A percentile compares a stretch with the other conserved stretches of the same genome.
Conservation (phyloP, 2,797 vertebrate genomes). For the Lepus oiostolus region DNA sequence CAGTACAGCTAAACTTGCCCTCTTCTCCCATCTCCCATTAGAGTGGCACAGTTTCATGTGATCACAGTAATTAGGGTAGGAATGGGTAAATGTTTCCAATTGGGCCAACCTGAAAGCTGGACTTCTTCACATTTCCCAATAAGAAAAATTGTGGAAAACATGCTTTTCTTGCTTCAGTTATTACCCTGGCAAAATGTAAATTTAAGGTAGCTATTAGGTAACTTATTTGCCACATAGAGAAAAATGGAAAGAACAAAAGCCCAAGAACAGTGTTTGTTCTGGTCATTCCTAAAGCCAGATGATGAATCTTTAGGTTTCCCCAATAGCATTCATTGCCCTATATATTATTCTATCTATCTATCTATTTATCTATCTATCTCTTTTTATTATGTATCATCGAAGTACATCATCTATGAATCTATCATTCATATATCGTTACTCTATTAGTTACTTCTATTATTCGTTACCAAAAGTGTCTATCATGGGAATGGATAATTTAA, state of each 20-base stretch:
- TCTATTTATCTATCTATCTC: neutral
- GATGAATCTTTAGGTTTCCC: neutral
- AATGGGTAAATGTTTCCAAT: neutral
- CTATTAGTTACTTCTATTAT: neutral
- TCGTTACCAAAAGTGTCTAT: neutral
- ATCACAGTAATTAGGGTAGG: neutral
- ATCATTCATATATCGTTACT: neutral
- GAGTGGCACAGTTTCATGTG: neutral
- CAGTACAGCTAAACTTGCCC: neutral
- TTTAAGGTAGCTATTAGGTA: neutral
- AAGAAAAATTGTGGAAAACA: neutral
- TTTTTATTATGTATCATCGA: too few relatives aligned
- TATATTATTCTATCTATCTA: neutral
- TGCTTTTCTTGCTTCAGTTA: neutral
- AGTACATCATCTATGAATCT: neutral
- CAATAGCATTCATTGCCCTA: neutral
- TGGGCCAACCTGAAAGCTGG: neutral
- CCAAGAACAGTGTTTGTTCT: neutral
- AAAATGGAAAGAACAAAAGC: neutral
- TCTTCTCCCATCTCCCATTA: neutral
- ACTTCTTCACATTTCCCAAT: conserved; percentile 9
- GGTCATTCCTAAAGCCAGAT: neutral
- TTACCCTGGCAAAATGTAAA: neutral
- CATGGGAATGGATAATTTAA: neutral
- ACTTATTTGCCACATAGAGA: neutral